phyloP scores from a whole-genome alignment of 2,888 invertebrate genomes.

The Crepidodera aurea region DNA sequence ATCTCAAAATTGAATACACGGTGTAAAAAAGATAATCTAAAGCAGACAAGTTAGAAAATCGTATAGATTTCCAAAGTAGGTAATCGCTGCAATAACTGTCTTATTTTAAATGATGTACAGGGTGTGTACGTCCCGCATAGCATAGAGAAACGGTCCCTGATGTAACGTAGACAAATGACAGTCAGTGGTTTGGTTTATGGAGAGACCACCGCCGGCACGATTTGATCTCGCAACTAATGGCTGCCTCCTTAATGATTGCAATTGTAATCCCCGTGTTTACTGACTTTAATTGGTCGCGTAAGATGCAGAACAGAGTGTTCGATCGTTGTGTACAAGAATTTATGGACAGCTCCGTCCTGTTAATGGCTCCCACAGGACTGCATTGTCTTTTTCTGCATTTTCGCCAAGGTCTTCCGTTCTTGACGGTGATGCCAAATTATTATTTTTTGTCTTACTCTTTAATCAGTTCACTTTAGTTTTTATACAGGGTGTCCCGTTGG shows the following conservation, averaged over 20 bases:
- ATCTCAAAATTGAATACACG: no score
- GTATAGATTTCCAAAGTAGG: neutral
- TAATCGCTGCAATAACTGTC: neutral
- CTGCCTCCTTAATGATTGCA: conserved; percentile 49
- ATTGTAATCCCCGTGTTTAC: conserved; percentile 54
- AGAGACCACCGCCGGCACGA: conserved; percentile 49
- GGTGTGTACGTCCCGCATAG: neutral
- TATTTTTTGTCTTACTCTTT: no score
- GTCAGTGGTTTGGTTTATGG: conserved; percentile 48
- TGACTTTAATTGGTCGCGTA: conserved; percentile 54
- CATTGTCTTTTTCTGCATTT: conserved; percentile 42
- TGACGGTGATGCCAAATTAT: conserved; percentile 22
- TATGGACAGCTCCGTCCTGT: conserved; percentile 50
- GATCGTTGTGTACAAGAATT: conserved; percentile 49
- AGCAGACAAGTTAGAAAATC: no score
- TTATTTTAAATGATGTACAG: neutral
- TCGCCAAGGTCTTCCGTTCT: conserved; percentile 11
- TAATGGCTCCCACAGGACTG: conserved; percentile 55
- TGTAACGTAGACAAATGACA: conserved; percentile 48
- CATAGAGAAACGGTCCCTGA: neutral
- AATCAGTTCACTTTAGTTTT: no score
- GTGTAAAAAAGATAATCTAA: no score
- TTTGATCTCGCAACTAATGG: conserved; percentile 52
- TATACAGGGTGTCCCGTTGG: no score
- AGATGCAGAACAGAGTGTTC: conserved; percentile 51